Base-by-base conservation (phyloP, 1,140 invertebrate species). In the Tetramorium alpestre region DNA sequence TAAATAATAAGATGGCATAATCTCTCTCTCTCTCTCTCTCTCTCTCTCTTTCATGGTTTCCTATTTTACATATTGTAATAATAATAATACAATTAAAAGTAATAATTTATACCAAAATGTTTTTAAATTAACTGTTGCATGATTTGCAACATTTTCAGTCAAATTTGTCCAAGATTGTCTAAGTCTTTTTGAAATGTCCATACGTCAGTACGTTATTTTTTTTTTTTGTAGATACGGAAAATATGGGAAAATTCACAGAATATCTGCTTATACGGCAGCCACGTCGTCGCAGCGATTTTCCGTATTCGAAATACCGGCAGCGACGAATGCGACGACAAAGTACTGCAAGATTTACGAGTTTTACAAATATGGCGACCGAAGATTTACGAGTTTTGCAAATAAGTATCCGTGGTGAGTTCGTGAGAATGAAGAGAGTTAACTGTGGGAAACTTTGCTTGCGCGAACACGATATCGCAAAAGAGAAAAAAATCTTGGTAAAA, bases 361-460 rank as follows among this genome's bases (percentile, higher is more conserved):
- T 84, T 75, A 60, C 69, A 84, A 84, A 73, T 72, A 84, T 84
- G 54, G 69, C 69, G 54, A 44, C 69, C 80, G 69, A 84, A 84
- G 80, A 84, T 84, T 84, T 84, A 84, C 69, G 80, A 84, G 80
- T 84, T 84, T 84, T 44, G 54, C 69, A 84, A 84, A 84, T 84
- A 82, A 82, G 67, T 73, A 75, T 84, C 80, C 80, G 80, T 28
- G 41, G 54, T 75, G 69, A 54, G 77, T 82, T 60, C 25, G 65
- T 72, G 67, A 84, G 69, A 84, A 75, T 84, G 80, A 84, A 75
- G 80, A 84, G 80, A 84, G 80, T 84, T 84, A 84, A 84, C 80
- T 33, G 69, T 73, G 28, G n/a, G 28, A 84, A 84, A 84, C 69
- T 84, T 84, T 62, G 28, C 80, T 84, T 7, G 69, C 54, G 54